Base-by-base conservation (phyloP, 2,888 invertebrate genomes). In the Spatulosminthurus flaviceps region DNA sequence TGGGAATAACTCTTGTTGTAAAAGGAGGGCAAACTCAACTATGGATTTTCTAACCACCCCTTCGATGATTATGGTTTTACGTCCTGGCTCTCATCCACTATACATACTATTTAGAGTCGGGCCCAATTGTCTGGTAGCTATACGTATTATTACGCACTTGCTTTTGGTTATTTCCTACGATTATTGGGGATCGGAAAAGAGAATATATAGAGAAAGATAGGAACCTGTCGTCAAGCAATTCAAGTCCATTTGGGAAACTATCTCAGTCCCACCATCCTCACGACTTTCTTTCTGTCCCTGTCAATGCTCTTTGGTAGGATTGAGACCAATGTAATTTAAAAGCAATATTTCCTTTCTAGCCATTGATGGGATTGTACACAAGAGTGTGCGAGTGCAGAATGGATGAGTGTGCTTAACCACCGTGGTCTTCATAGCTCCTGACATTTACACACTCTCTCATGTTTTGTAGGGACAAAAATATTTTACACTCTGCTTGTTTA, bases 321-420 rank as follows among this genome's bases (percentile, higher is more conserved):
- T 51, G 51, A 51, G 51, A 19, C n/a, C 51, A 51, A n/a, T n/a
- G 51, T 51, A 64, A 64, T 64, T 64, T 64, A 64, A 64, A 64
- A 64, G 64, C 64, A 21, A 64, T 24, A 64, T 51, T 51, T 51
- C 51, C 51, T 51, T n/a, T 19, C 51, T 51, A n/a, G 51, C 9
- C 51, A 2, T 9, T 51, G 51, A 51, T 51, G 51, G n/a, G 1
- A 13, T 51, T 11, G n/a, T 51, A 19, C 16, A 51, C 16, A 19
- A 16, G 1, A 13, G 5, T 11, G n/a, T 51, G 51, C 16, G n/a
- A 51, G n/a, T 51, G 19, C 9, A 51, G n/a, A 51, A 16, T 4
- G 2, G 51, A 51, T 9, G 16, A 51, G 34, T 9, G n/a, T 51
- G 51, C 51, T 51, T n/a, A 51, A 51, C 19, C 51, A 51, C 51